Conservation (phyloP, 2,113 vertebrate species). For the Ginglymostoma cirratum region DNA sequence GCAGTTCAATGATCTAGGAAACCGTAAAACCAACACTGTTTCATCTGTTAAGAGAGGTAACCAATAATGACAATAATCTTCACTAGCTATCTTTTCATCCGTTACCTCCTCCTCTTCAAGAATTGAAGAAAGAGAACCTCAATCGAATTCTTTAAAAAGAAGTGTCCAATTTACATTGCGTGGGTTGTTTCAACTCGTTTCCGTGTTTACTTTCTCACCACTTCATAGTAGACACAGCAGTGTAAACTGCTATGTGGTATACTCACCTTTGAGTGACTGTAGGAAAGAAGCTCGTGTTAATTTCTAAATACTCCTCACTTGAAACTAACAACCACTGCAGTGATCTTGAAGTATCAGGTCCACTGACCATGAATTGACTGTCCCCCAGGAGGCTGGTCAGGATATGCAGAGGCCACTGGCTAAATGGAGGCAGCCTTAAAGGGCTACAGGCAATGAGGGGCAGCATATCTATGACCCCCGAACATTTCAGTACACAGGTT, state of each 20-base stretch:
- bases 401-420: too few relatives aligned
- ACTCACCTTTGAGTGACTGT: not conserved
- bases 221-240: not conserved
- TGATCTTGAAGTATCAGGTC: not conserved
- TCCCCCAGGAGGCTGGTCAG: too few relatives aligned
- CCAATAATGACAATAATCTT: constrained; percentile 19
- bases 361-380: too few relatives aligned
- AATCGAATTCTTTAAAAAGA: constrained; percentile 9
- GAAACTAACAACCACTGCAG: not conserved
- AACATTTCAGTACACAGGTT: not conserved
- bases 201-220: constrained; percentile 7
- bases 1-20: not conserved
- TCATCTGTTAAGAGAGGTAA: not conserved
- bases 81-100: constrained; percentile 14
- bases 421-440: not conserved
- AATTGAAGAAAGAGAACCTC: constrained; percentile 18
- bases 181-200: constrained; percentile 31
- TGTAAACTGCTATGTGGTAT: too few relatives aligned
- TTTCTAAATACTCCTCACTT: not conserved
- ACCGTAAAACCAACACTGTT: constrained; percentile 16
- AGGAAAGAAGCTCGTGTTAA: not conserved
- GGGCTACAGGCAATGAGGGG: too few relatives aligned
- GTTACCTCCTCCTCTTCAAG: constrained; percentile 10
- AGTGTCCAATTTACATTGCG: constrained; percentile 14
- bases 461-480: too few relatives aligned